These are phyloP conservation scores for Melanaphis sacchari DNA, from an alignment of 1,140 invertebrate genomes.

Conservation along the genomic window DNA sequence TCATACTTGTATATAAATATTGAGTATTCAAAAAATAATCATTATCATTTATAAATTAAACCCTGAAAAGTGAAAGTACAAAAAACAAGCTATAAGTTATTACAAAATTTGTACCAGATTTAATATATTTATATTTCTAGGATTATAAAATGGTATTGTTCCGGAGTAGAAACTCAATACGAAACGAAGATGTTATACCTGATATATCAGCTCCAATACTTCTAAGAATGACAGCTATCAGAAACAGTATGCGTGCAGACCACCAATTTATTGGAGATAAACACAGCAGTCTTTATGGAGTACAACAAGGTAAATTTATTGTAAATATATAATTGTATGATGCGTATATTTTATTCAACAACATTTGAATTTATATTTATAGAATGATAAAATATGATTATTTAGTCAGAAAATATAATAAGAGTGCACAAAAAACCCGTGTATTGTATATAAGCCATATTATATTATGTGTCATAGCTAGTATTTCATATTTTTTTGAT, in stretches of 20 bases:
- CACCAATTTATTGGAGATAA: background rate
- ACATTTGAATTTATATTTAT: background rate
- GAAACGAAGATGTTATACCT: constrained; percentile 53
- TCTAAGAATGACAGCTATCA: constrained; percentile 48
- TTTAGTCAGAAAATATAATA: background rate
- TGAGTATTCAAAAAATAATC: background rate
- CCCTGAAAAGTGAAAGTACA: background rate
- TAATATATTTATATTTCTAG: constrained; percentile 11
- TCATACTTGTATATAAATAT: background rate
- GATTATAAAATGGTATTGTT: constrained; percentile 41
- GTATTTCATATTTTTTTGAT: background rate
- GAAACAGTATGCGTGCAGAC: constrained; percentile 45
- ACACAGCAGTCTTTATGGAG: background rate
- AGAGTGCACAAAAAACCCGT: background rate
- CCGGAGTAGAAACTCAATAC: constrained; percentile 1
- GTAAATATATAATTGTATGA: background rate
- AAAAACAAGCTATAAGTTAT: background rate
- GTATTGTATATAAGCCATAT: background rate
- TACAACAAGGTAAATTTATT: background rate
- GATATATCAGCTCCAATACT: constrained; percentile 52
- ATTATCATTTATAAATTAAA: background rate
- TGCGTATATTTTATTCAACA: background rate
- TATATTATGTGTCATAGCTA: background rate
- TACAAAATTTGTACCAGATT: background rate
- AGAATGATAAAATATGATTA: background rate